These are phyloP conservation scores for Adela reaumurella DNA, from an alignment of 2,888 invertebrate species.

Conservation along the genomic window DNA sequence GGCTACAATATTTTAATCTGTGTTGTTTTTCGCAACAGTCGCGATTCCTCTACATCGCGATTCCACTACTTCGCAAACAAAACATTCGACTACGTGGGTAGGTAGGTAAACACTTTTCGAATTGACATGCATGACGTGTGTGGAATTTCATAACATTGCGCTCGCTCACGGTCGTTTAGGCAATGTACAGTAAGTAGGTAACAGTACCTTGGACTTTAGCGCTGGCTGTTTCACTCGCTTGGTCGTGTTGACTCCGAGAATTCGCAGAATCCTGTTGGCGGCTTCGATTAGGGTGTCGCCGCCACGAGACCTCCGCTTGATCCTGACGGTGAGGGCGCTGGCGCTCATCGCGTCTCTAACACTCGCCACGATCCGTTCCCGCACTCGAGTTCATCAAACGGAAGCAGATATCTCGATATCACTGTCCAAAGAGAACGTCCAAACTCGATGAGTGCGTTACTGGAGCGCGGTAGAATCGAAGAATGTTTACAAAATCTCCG, in stretches of 20 bases:
- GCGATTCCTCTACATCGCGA: too few relatives aligned
- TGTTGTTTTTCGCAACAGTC: too few relatives aligned
- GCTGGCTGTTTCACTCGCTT: slow-evolving; percentile 57
- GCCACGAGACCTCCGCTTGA: slow-evolving; percentile 54
- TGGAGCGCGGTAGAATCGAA: not conserved
- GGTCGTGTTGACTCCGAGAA: slow-evolving; percentile 50
- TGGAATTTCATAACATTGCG: too few relatives aligned
- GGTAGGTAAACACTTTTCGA: too few relatives aligned
- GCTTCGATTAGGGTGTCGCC: slow-evolving; percentile 53
- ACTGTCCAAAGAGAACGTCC: not conserved
- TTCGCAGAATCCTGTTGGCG: slow-evolving; percentile 52
- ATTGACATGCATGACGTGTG: too few relatives aligned
- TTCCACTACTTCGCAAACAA: too few relatives aligned
- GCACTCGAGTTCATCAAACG: not conserved
- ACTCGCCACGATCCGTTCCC: not conserved
- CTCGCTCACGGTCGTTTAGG: slow-evolving; percentile 20
- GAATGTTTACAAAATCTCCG: not conserved
- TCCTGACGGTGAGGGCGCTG: slow-evolving; percentile 52
- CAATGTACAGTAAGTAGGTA: too few relatives aligned
- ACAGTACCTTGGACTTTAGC: slow-evolving; percentile 53
- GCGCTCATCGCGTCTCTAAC: not conserved
- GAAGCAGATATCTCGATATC: not conserved
- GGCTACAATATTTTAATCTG: too few relatives aligned
- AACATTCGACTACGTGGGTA: too few relatives aligned
- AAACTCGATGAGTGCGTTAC: not conserved